Evolutionary conservation across 2,113 vertebrate species (phyloP).

Genomic region (Toxostoma redivivum): DNA sequence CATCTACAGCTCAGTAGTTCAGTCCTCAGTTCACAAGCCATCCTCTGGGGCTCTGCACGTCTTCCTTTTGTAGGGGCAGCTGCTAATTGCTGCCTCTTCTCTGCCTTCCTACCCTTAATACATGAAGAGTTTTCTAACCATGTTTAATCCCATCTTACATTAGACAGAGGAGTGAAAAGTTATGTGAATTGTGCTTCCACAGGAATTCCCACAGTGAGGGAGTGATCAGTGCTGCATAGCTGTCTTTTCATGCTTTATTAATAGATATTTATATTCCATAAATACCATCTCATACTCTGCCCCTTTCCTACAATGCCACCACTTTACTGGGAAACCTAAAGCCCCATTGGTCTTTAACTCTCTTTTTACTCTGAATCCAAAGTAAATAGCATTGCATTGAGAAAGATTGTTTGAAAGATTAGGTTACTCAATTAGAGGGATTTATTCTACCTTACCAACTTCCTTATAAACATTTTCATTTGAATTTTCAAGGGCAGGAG

Average conservation of each 20-base stretch:
- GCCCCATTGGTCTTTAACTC: background rate
- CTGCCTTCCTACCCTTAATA: background rate
- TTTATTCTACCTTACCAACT: conserved; percentile 44
- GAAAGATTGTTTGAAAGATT: conserved; percentile 42
- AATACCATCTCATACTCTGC: background rate
- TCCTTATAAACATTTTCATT: conserved; percentile 55
- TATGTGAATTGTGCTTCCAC: background rate
- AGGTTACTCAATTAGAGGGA: conserved; percentile 36
- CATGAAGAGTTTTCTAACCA: background rate
- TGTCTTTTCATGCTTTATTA: conserved; percentile 51
- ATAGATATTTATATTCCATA: conserved; percentile 34
- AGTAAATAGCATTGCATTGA: conserved; percentile 38
- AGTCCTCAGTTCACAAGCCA: background rate
- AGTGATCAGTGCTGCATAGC: conserved; percentile 14
- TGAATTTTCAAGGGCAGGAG: conserved; percentile 20
- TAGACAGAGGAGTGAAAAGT: background rate
- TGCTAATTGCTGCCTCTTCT: background rate
- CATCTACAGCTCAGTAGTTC: background rate
- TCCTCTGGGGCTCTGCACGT: background rate
- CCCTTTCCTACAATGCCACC: conserved; percentile 25
- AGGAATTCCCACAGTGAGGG: conserved; percentile 9
- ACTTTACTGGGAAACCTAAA: conserved; percentile 38
- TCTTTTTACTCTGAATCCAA: conserved; percentile 39
- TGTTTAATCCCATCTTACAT: background rate
- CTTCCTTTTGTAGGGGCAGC: background rate